Conservation (phyloP, 2,797 vertebrate species). For the Microctenopoma steveboyesi region DNA sequence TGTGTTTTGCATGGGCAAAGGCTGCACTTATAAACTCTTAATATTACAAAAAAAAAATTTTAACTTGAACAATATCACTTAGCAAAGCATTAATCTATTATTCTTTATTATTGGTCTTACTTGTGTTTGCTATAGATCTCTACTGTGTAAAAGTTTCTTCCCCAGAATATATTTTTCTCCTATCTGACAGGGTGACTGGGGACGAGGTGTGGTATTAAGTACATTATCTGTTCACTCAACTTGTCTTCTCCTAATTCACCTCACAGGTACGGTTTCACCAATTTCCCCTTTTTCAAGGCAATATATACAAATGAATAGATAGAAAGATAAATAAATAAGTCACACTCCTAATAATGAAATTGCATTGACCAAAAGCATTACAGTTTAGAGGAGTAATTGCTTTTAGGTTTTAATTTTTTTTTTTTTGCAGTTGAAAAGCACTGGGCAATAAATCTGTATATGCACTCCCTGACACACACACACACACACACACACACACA, state of each 20-base stretch:
- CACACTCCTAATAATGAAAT: slow-evolving; percentile 73
- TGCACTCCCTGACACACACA: slow-evolving; percentile 37
- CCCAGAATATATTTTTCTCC: slow-evolving; percentile 20
- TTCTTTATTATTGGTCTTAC: not conserved
- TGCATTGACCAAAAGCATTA: slow-evolving; percentile 73
- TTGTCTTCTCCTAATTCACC: slow-evolving; percentile 59
- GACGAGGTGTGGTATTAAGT: slow-evolving; percentile 35
- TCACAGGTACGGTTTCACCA: slow-evolving; percentile 51
- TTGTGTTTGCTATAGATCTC: not conserved
- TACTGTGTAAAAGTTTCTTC: not conserved
- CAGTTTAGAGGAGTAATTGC: slow-evolving; percentile 79
- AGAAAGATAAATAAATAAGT: slow-evolving; percentile 75
- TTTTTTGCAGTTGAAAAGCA: slow-evolving; percentile 52
- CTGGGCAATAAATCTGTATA: slow-evolving; percentile 64
- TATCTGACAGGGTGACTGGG: slow-evolving; percentile 36
- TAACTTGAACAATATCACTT: not conserved
- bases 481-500: slow-evolving; percentile 38
- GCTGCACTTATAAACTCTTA: not conserved
- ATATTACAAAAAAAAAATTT: not conserved
- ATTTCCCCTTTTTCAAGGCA: slow-evolving; percentile 52
- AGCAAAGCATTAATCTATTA: not conserved
- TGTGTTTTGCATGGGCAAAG: not conserved
- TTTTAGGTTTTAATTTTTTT: slow-evolving; percentile 71
- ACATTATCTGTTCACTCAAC: slow-evolving; percentile 44
- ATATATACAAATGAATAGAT: slow-evolving; percentile 70